A percentile compares a stretch with the other conserved stretches of the same genome.
These are phyloP conservation scores for human (Homo sapiens) DNA, from an alignment of 2,113 vertebrate genomes.

Conservation along the genomic window GRCh38 chr3:141942001-141942500, in stretches of 20 bases:
- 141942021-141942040: neutral
- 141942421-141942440: too few relatives aligned
- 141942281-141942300: neutral
- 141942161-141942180: neutral
- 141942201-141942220: neutral
- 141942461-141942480: neutral
- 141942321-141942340: neutral
- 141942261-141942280: fast-evolving
- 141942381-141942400: neutral
- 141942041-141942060: neutral
- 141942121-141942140: neutral
- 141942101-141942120: neutral
- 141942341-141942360: neutral
- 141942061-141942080: neutral
- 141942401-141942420: too few relatives aligned
- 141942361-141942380: neutral
- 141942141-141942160: neutral
- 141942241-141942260: neutral
- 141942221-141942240: neutral
- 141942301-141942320: neutral
- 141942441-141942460: too few relatives aligned
- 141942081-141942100: neutral
- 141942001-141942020: neutral
- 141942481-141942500: too few relatives aligned
- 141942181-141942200: fast-evolving